Evolutionary conservation across 2,888 invertebrate genomes (phyloP).

Genomic region (Ptychoptera albimana): DNA sequence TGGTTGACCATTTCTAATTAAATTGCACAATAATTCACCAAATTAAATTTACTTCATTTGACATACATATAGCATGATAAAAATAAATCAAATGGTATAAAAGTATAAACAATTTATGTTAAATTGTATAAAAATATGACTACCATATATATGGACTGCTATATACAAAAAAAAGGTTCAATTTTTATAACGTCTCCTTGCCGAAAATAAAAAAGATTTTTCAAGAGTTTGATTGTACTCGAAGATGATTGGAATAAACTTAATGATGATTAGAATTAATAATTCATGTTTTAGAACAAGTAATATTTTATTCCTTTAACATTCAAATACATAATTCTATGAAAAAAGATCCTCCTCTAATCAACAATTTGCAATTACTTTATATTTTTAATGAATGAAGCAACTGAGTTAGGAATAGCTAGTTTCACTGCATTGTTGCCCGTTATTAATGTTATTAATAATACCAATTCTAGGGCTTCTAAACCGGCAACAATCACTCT

Average conservation of each 20-base stretch:
- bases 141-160: no score
- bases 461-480: conserved; percentile 20
- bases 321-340: not conserved
- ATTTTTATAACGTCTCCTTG: no score
- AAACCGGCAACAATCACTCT: conserved; percentile 20
- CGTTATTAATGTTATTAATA: conserved; percentile 21
- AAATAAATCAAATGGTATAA: no score
- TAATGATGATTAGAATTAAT: conserved; percentile 56
- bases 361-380: conserved; percentile 22
- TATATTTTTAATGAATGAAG: conserved; percentile 23
- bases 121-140: no score
- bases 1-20: no score
- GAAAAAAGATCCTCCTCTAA: conserved; percentile 18
- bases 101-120: no score
- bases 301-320: not conserved
- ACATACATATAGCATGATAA: no score
- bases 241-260: conserved; percentile 66
- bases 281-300: not conserved
- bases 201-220: no score
- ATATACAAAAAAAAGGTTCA: no score
- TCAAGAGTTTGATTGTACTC: no score
- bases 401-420: conserved; percentile 20
- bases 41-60: no score
- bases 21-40: no score
- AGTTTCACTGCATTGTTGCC: conserved; percentile 20